These are phyloP conservation scores for Coccyzus lansbergi DNA, from an alignment of 2,797 vertebrate species.

Conservation along the genomic window DNA sequence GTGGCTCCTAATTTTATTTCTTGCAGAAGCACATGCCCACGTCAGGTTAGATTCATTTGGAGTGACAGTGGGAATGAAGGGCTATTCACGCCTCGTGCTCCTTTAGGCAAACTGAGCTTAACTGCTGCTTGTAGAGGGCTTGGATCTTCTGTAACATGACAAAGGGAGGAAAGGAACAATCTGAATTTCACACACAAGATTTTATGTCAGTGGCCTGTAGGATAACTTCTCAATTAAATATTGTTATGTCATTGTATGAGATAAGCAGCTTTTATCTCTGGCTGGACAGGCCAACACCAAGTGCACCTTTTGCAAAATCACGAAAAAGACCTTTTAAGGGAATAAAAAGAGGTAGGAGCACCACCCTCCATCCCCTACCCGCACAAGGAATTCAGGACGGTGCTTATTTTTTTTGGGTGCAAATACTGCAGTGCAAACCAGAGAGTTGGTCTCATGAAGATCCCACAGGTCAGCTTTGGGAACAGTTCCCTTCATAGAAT, in stretches of 20 bases:
- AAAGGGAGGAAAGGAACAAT: neutral
- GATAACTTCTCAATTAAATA: neutral
- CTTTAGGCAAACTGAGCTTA: neutral
- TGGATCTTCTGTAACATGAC: neutral
- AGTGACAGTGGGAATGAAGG: neutral
- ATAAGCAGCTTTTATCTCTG: neutral
- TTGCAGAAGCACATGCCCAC: neutral
- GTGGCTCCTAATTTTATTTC: neutral
- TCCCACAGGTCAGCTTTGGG: neutral
- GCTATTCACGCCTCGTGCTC: neutral
- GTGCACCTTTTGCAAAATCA: neutral
- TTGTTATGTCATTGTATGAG: neutral
- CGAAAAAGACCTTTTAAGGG: neutral
- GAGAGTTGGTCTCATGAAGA: neutral
- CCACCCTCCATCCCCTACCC: too few relatives aligned
- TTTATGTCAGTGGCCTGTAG: neutral
- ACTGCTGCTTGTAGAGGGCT: neutral
- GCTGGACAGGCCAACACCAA: neutral
- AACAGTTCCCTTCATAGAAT: too few relatives aligned
- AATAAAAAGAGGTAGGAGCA: neutral
- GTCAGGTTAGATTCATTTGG: neutral
- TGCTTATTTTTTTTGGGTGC: neutral
- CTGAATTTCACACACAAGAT: neutral
- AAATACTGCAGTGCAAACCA: neutral
- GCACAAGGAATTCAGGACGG: neutral